Evolutionary conservation across 2,888 invertebrate genomes (phyloP).

Genomic region (Caenorhabditis drosophilae): DNA sequence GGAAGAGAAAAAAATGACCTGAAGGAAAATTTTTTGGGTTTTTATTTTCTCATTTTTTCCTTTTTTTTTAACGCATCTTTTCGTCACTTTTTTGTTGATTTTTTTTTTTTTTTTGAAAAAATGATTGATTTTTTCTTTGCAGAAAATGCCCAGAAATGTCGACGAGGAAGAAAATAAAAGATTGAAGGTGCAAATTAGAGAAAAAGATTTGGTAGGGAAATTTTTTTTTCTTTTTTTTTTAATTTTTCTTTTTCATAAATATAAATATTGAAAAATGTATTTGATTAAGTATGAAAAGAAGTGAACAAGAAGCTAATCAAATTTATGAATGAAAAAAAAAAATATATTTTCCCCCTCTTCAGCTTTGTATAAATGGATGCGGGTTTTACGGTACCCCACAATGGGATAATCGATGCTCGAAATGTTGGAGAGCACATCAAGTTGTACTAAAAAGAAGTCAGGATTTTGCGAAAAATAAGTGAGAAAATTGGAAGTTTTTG

Average conservation of each 20-base stretch:
- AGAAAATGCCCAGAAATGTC: background rate
- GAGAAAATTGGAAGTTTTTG: background rate
- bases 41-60: no score
- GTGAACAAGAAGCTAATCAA: no score
- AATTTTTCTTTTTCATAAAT: background rate
- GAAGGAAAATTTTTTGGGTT: no score
- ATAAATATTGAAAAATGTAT: no score
- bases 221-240: background rate
- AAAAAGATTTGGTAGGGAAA: conserved; percentile 44
- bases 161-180: conserved; percentile 42
- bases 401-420: conserved; percentile 96
- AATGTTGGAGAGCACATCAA: conserved; percentile 83
- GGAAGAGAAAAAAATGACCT: no score
- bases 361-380: conserved; percentile 78
- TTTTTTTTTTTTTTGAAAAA: background rate
- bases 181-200: conserved; percentile 43
- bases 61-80: no score
- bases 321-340: background rate
- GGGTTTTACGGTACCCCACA: conserved; percentile 96
- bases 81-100: no score
- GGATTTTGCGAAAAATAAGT: conserved; percentile 65
- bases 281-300: no score
- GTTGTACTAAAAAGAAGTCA: conserved; percentile 67
- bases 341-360: background rate
- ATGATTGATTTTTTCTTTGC: background rate